Evolutionary conservation across 1,140 invertebrate species (phyloP).

Genomic region (Dendrolimus punctatus): DNA sequence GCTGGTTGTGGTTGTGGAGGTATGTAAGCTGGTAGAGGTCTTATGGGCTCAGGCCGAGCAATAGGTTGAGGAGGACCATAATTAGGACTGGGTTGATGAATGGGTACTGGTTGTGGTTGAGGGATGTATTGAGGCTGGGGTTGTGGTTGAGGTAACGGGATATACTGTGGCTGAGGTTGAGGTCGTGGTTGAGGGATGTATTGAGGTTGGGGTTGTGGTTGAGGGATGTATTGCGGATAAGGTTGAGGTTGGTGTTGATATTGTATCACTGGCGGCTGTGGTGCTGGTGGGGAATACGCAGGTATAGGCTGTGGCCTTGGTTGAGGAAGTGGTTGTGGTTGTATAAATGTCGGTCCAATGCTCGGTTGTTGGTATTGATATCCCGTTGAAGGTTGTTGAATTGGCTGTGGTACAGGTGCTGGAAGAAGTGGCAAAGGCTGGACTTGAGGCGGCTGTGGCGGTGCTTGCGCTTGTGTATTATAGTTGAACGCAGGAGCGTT

Average conservation of each 20-base stretch:
- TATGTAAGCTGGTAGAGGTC: conserved; percentile 4
- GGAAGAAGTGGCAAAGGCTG: conserved; percentile 9
- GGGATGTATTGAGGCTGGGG: background rate
- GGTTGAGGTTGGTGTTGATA: conserved; percentile 12
- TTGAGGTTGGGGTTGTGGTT: conserved; percentile 4
- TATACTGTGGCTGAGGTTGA: conserved; percentile 14
- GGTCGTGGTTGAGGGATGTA: conserved; percentile 5
- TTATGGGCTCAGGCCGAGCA: conserved; percentile 2
- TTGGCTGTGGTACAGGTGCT: conserved; percentile 11
- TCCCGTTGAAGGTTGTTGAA: conserved; percentile 10
- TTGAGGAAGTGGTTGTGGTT: conserved; percentile 8
- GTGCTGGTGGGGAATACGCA: conserved; percentile 8
- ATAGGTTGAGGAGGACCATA: conserved; percentile 5
- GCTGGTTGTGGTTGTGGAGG: conserved; percentile 8
- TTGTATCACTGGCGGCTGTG: conserved; percentile 2
- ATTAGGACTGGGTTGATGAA: background rate
- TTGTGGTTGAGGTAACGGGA: conserved; percentile 11
- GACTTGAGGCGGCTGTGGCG: conserved; percentile 10
- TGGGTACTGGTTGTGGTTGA: conserved; percentile 14
- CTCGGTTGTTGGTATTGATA: too few species aligned
- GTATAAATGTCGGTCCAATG: conserved; percentile 1
- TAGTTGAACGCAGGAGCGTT: conserved; percentile 38
- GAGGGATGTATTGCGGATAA: background rate
- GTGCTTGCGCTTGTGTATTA: conserved; percentile 16
- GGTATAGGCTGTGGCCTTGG: conserved; percentile 6